phyloP scores from a whole-genome alignment of 2,113 vertebrate genomes.

The Callorhinus ursinus region DNA sequence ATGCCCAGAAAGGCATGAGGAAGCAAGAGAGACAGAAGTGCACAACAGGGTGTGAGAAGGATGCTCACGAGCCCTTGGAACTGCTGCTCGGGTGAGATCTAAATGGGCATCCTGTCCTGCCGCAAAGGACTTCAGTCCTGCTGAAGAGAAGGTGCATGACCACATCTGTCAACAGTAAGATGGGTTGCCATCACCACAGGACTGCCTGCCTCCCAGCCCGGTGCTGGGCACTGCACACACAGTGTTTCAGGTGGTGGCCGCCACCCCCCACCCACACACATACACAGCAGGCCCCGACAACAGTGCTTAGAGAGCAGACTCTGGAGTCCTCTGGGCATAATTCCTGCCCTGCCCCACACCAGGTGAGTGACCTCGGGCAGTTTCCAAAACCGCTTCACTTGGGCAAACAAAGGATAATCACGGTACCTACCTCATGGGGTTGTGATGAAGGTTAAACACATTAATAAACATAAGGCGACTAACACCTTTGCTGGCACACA shows the following conservation, averaged over 20 bases:
- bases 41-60: background rate
- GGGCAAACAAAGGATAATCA: background rate
- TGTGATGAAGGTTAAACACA: background rate
- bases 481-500: background rate
- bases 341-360: background rate
- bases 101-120: background rate
- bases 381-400: conserved; percentile 5
- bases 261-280: no score
- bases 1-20: background rate
- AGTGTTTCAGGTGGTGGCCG: background rate
- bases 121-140: background rate
- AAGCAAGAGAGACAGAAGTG: background rate
- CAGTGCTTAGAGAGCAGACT: background rate
- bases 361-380: background rate
- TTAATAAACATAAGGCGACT: conserved; percentile 27
- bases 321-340: background rate
- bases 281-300: background rate
- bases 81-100: background rate
- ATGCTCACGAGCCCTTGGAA: background rate
- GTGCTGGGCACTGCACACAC: background rate
- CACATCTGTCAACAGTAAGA: background rate
- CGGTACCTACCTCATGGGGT: background rate
- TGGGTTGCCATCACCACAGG: background rate
- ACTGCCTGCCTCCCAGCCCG: background rate
- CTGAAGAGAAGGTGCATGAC: background rate